Evolutionary conservation across 2,888 invertebrate species (phyloP), one percentile per base, ranked within the genome.

Genomic region (Chydorus sphaericus): DNA sequence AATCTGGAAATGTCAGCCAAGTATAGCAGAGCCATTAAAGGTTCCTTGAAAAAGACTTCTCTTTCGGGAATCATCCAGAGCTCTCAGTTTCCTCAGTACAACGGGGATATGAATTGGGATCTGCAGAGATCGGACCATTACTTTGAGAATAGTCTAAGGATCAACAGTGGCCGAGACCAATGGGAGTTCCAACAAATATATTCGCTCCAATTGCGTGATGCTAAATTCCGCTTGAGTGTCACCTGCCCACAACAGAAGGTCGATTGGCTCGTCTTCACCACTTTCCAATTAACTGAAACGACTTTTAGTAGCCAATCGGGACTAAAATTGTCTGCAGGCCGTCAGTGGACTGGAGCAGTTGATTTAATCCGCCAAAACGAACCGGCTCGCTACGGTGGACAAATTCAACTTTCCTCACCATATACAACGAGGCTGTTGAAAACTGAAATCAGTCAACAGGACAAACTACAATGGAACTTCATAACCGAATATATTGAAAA

Each of bases 121-220:
- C 59, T 63, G 14, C 63, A 65, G 48, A 59, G 54, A 10, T 63
- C 63, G 28, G 53, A 54, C 3, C 62, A 63, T 1, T 67, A 64
- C 56, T 62, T 63, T 18, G 66, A 67, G 55, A 65, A 65, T 48
- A 62, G 57, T n/a, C 52, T 60, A 8, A 60, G 61, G 51, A 53
- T 65, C 28, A 61, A 59, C 1, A 54, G 64, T 39, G 66, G 65
- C 1, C 60, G 63, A 33, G 60, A 61, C 6, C 54, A 58, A 11
- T 67, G 66, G 66, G 61, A 62, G 44, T 61, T 62, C 18, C 63
- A 65, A 26, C 64, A 64, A 33, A 23, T 65, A 30, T 66, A 64
- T 59, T 63, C 62, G 31, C 59, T 61, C 37, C 62, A 62, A 55
- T 60, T 61, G 16, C 59, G 59, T 4, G 63, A 65, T 36, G 55